Evolutionary conservation across 2,888 invertebrate species (phyloP), one percentile per base, ranked within the genome.

Genomic region (Caenorhabditis panamensis): DNA sequence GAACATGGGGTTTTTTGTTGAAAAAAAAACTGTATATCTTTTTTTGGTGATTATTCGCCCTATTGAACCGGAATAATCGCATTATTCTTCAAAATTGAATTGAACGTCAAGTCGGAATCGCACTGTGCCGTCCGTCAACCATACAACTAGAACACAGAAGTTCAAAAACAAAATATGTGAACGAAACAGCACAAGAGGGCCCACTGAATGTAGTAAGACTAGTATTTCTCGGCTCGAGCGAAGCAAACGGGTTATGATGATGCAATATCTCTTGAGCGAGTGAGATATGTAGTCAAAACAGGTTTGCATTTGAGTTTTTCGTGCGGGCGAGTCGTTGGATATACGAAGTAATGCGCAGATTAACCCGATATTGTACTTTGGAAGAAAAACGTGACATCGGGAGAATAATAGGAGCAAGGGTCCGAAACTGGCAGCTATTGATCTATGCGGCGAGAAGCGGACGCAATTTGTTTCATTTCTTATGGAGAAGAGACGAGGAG

Each of bases 1-100:
- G 41, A 41, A 41, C 41, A 41, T 41, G 41, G 41, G 5, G 5
- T 41, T 41, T 41, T 41, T 41, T 41, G 5, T 41, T 41, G 5
- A 11, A 6, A 6, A 41, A 41, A 6, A 6, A 31, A 31, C 5
- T 31, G 9, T 31, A 31, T 31, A 4, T 31, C 31, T 41, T 41
- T 41, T 41, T 41, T 41, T 31, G 41, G 37, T 54, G 49, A 73
- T 73, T 64, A 64, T 75, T 54, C 41, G 51, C 47, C 59, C 59
- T 66, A 44, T 6, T 61, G 66, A 66, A 64, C 75, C 75, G 61
- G 75, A 75, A 75, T 66, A 75, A 75, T 66, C 75, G 75, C 66
- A 75, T 75, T 66, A 75, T 66, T 66, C 53, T 51, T 22, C 36
- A 53, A 53, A 63, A 37, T 68, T 47, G 36, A 20, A 6, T 18